These are phyloP conservation scores for Tenthredo mesomela DNA, from an alignment of 2,888 invertebrate genomes.

Conservation along the genomic window DNA sequence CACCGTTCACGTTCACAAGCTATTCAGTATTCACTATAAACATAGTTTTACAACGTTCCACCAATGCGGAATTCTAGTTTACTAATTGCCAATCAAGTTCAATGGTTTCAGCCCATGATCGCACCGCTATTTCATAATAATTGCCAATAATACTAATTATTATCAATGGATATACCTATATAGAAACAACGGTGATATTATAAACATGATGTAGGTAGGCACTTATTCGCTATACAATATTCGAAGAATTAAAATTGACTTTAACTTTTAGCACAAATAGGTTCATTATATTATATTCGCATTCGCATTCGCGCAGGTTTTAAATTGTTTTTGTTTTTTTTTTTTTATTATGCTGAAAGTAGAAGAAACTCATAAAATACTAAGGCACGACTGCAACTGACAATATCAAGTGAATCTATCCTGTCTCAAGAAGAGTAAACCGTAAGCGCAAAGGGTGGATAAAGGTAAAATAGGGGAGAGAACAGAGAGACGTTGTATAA, in stretches of 20 bases:
- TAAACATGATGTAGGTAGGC: background rate
- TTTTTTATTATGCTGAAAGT: background rate
- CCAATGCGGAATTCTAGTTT: background rate
- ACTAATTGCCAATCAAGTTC: slow-evolving; percentile 55
- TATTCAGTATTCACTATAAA: slow-evolving; percentile 6
- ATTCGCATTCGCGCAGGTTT: background rate
- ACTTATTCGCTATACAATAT: background rate
- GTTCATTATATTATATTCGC: background rate
- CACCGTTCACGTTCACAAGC: background rate
- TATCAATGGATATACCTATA: background rate
- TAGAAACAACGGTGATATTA: background rate
- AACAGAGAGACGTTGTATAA: slow-evolving; percentile 45
- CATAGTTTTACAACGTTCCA: background rate
- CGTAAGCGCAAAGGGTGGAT: background rate
- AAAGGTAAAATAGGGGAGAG: background rate
- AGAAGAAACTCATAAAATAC: background rate
- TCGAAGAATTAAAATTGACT: background rate
- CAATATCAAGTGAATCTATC: slow-evolving; percentile 6
- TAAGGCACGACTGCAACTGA: background rate
- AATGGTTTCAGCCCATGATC: slow-evolving; percentile 27
- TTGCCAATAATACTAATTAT: slow-evolving; percentile 41
- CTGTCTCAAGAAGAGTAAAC: background rate
- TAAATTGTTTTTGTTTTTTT: background rate
- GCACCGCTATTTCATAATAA: slow-evolving; percentile 11
- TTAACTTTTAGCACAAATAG: background rate